A percentile compares a stretch with the other conserved stretches of the same genome.
phyloP scores from a whole-genome alignment of 92 coral and sea anemone species.

The Ricordea florida region DNA sequence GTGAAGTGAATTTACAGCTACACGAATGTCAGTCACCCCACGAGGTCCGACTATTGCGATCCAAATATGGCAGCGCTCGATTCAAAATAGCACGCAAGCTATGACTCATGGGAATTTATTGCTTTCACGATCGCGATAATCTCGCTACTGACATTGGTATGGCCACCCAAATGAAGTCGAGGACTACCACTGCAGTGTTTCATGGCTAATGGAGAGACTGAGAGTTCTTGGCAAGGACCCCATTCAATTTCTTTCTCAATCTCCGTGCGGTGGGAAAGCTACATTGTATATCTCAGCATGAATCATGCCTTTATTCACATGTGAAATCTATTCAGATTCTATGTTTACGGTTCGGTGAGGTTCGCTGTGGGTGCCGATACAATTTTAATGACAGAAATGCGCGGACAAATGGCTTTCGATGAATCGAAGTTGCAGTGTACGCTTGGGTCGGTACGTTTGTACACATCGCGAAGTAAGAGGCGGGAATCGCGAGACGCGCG shows the following conservation, averaged over 20 bases:
- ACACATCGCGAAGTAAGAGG: too few relatives aligned
- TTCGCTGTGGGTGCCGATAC: background rate
- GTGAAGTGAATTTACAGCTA: too few relatives aligned
- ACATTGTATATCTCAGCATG: constrained; percentile 35
- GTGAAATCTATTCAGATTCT: constrained; percentile 27
- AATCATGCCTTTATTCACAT: background rate
- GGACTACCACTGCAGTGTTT: too few relatives aligned
- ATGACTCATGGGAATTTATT: too few relatives aligned
- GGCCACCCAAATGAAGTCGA: too few relatives aligned
- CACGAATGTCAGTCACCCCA: too few relatives aligned
- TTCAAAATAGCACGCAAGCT: too few relatives aligned
- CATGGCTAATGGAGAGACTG: background rate
- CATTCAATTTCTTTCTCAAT: background rate
- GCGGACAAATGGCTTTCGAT: background rate
- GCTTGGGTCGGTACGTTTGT: background rate
- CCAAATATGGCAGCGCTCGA: too few relatives aligned
- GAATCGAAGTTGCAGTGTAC: background rate
- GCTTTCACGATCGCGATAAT: too few relatives aligned
- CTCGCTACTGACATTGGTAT: too few relatives aligned
- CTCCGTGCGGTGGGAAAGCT: background rate
- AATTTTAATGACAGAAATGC: background rate
- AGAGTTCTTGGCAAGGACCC: background rate
- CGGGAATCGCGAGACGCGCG: background rate
- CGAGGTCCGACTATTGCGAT: too few relatives aligned
- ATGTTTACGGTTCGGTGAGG: constrained; percentile 25